These are phyloP conservation scores for Amblyopsis rosae DNA, from an alignment of 2,113 vertebrate genomes.

Conservation along the genomic window DNA sequence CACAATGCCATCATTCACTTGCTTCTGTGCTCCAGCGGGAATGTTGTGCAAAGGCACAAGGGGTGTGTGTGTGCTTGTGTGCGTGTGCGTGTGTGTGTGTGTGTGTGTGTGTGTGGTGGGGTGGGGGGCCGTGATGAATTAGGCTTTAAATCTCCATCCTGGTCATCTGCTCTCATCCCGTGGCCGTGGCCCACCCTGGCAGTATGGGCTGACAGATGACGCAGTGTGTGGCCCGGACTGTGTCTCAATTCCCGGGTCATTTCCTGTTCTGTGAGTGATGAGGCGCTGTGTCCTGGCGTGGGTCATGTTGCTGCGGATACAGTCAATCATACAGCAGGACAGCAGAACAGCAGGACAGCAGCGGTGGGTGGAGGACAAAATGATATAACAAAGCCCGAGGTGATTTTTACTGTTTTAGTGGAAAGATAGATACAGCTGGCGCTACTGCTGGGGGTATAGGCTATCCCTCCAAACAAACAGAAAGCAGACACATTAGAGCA, in stretches of 20 bases:
- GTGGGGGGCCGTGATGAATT: conserved; percentile 34
- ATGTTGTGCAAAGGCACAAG: conserved; percentile 47
- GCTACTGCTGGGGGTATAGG: neutral
- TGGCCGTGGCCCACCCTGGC: conserved; percentile 48
- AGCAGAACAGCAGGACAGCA: conserved; percentile 29
- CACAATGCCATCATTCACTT: conserved; percentile 13
- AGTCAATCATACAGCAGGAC: conserved; percentile 49
- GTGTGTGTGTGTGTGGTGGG: no score
- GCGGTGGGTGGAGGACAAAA: conserved; percentile 45
- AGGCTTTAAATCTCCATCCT: conserved; percentile 56
- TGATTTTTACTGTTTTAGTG: conserved; percentile 47
- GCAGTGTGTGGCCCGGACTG: conserved; percentile 57
- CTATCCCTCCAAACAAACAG: neutral
- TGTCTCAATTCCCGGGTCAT: conserved; percentile 57
- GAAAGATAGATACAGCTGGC: neutral
- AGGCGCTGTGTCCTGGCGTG: conserved; percentile 54
- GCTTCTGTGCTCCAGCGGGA: conserved; percentile 30
- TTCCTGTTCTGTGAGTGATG: conserved; percentile 53
- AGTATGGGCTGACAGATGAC: conserved; percentile 63
- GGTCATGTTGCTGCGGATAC: conserved; percentile 43
- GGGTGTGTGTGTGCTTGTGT: neutral
- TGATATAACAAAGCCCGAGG: conserved; percentile 57
- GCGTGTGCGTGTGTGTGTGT: no score
- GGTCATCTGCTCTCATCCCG: conserved; percentile 57
- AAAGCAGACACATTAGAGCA: no score